Percentiles rank a stretch among this genome's conserved stretches.
phyloP scores from a whole-genome alignment of 1,140 invertebrate species.

The Chironomus striatipennis region DNA sequence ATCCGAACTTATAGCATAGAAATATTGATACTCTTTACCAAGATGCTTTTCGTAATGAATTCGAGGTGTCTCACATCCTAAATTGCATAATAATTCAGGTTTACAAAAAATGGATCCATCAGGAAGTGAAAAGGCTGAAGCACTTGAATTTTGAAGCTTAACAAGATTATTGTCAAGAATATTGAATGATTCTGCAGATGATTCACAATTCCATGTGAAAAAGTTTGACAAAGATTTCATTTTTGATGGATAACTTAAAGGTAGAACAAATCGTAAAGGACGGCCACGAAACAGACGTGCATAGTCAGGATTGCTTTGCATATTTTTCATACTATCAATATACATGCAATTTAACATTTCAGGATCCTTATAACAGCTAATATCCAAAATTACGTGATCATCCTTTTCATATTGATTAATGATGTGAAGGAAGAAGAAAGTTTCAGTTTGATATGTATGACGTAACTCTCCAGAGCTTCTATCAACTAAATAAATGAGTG shows the following conservation, averaged over 20 bases:
- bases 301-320: conserved; percentile 71
- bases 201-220: conserved; percentile 27
- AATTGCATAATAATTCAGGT: conserved; percentile 58
- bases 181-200: conserved; percentile 22
- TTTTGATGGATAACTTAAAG: conserved; percentile 38
- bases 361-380: conserved; percentile 74
- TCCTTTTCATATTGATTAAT: conserved; percentile 79
- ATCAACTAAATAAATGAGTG: conserved; percentile 62
- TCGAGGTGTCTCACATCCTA: conserved; percentile 76
- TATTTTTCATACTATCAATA: conserved; percentile 65
- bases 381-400: conserved; percentile 61
- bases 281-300: conserved; percentile 66
- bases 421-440: conserved; percentile 80
- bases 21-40: conserved; percentile 67
- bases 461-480: conserved; percentile 50
- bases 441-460: conserved; percentile 55
- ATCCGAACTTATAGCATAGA: conserved; percentile 82
- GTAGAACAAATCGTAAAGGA: conserved; percentile 63
- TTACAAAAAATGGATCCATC: conserved; percentile 46
- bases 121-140: conserved; percentile 43
- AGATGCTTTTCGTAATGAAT: conserved; percentile 63
- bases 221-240: conserved; percentile 25
- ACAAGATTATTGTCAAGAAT: conserved; percentile 41
- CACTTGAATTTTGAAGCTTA: conserved; percentile 40
- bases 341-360: conserved; percentile 81